phyloP scores from a whole-genome alignment of 2,888 invertebrate species.

The Thalpophila matura region DNA sequence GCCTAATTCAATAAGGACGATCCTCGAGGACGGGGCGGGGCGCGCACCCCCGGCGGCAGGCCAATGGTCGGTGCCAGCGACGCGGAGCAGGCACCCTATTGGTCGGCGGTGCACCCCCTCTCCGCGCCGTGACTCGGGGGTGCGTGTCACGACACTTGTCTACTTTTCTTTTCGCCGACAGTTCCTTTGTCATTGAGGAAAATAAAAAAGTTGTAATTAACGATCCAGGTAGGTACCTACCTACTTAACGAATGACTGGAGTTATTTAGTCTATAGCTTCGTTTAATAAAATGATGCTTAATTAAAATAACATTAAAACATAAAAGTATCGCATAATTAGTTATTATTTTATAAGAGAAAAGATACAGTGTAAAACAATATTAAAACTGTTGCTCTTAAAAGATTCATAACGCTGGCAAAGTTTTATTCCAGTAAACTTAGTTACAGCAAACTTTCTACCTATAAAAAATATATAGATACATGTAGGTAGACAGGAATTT shows the following conservation, averaged over 20 bases:
- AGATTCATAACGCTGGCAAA: slow-evolving; percentile 1
- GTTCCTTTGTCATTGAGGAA: slow-evolving; percentile 91
- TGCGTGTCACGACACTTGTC: slow-evolving; percentile 91
- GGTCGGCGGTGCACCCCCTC: slow-evolving; percentile 73
- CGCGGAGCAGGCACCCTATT: slow-evolving; percentile 76
- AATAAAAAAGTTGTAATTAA: slow-evolving; percentile 91
- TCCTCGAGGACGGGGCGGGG: slow-evolving; percentile 89
- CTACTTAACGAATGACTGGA: slow-evolving; percentile 85
- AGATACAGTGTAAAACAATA: too few relatives aligned
- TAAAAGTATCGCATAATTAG: not conserved
- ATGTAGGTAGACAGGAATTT: not conserved
- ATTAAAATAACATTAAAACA: slow-evolving; percentile 20
- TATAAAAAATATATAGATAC: not conserved
- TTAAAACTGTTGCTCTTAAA: not conserved
- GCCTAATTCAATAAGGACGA: slow-evolving; percentile 95
- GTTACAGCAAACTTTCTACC: too few relatives aligned
- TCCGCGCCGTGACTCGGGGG: slow-evolving; percentile 78
- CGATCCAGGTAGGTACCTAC: slow-evolving; percentile 89
- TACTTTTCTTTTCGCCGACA: slow-evolving; percentile 91
- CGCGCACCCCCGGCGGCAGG: slow-evolving; percentile 82
- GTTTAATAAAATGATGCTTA: slow-evolving; percentile 26
- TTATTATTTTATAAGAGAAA: not conserved
- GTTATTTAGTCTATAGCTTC: slow-evolving; percentile 70
- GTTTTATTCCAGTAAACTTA: not conserved
- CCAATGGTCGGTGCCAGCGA: slow-evolving; percentile 79